Conservation (phyloP, 2,888 invertebrate genomes). For the Branchellion lobata region DNA sequence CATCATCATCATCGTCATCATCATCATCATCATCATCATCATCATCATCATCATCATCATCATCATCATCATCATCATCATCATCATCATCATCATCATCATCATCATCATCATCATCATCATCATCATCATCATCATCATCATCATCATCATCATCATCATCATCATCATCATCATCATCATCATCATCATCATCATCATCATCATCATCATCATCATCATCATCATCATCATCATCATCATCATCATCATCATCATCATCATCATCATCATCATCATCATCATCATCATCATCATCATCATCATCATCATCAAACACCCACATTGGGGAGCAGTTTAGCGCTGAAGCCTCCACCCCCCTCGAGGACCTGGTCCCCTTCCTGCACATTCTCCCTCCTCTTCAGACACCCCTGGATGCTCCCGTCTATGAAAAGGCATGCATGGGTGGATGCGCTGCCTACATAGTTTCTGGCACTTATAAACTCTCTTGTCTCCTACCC, state of each 20-base stretch:
- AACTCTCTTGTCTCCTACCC: too few species aligned
- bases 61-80: slow-evolving; percentile 23
- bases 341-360: neutral
- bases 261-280: slow-evolving; percentile 21
- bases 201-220: slow-evolving; percentile 21
- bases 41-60: too few species aligned
- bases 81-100: slow-evolving; percentile 21
- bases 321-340: neutral
- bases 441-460: too few species aligned
- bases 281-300: slow-evolving; percentile 26
- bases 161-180: slow-evolving; percentile 21
- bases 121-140: slow-evolving; percentile 21
- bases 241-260: slow-evolving; percentile 21
- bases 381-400: slow-evolving; percentile 3
- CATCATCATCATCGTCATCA: slow-evolving; percentile 12
- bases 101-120: slow-evolving; percentile 26
- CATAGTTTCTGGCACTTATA: too few species aligned
- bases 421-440: too few species aligned
- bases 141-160: slow-evolving; percentile 21
- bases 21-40: slow-evolving; percentile 2
- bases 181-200: slow-evolving; percentile 21
- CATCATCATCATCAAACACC: slow-evolving; percentile 18
- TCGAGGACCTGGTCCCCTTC: neutral
- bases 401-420: neutral
- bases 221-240: slow-evolving; percentile 22